Conservation (phyloP, 1,140 invertebrate species). For the Drosophila triauraria region DNA sequence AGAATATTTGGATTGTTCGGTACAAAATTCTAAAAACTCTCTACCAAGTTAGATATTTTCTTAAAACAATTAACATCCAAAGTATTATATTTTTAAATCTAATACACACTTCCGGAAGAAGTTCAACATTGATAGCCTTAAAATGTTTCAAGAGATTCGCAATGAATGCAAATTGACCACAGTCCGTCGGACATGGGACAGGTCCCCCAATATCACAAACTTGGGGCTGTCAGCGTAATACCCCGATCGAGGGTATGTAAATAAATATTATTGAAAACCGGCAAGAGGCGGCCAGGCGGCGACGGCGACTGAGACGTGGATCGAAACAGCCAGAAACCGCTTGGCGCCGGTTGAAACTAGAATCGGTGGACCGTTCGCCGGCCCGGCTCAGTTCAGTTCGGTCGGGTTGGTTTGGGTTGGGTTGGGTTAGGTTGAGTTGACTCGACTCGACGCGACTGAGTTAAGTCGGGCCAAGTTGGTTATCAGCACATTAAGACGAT, state of each 20-base stretch:
- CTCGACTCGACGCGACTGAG: constrained; percentile 6
- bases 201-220: not conserved
- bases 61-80: too few species aligned
- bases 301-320: constrained; percentile 22
- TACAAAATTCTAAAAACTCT: too few species aligned
- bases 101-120: too few species aligned
- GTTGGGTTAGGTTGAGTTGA: constrained; percentile 2
- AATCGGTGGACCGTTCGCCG: constrained; percentile 59
- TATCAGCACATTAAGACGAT: constrained; percentile 41
- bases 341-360: constrained; percentile 75
- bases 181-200: not conserved
- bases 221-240: not conserved
- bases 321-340: constrained; percentile 63
- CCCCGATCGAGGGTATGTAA: constrained; percentile 47
- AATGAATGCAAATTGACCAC: not conserved
- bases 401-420: constrained; percentile 22
- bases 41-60: too few species aligned
- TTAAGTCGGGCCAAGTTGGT: constrained; percentile 29
- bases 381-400: constrained; percentile 41
- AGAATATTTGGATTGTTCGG: too few species aligned
- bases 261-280: constrained; percentile 70
- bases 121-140: not conserved
- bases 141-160: not conserved
- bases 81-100: too few species aligned
- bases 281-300: constrained; percentile 49